Conservation (phyloP, 2,113 vertebrate genomes). For the Entomyzon cyanotis region DNA sequence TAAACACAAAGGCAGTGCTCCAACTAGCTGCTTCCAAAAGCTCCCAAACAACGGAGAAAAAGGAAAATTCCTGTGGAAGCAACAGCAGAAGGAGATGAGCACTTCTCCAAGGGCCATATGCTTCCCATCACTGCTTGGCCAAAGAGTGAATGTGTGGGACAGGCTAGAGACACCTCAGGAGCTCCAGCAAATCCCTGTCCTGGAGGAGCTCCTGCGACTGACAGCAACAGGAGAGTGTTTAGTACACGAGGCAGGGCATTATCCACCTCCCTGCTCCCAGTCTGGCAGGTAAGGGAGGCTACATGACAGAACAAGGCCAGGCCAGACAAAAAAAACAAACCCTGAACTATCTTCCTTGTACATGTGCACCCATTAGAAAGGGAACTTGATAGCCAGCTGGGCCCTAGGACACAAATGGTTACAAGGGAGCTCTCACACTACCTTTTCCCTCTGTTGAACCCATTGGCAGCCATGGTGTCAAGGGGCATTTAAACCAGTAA, state of each 20-base stretch:
- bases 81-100: neutral
- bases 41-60: neutral
- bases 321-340: neutral
- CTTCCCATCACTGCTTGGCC: neutral
- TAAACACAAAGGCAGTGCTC: neutral
- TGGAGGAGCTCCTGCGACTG: neutral
- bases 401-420: neutral
- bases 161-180: neutral
- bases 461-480: neutral
- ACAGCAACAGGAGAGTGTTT: accelerated
- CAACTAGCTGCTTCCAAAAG: neutral
- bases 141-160: neutral
- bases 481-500: neutral
- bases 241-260: neutral
- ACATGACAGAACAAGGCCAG: neutral
- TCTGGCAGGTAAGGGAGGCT: neutral
- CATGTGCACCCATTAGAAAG: neutral
- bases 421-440: neutral
- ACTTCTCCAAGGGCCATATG: neutral
- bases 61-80: neutral
- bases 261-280: neutral
- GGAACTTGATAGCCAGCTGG: neutral
- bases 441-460: neutral
- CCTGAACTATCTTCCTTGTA: neutral
- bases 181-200: neutral